Base-by-base conservation (phyloP, 2,888 invertebrate genomes). In the Dorcus hopei region DNA sequence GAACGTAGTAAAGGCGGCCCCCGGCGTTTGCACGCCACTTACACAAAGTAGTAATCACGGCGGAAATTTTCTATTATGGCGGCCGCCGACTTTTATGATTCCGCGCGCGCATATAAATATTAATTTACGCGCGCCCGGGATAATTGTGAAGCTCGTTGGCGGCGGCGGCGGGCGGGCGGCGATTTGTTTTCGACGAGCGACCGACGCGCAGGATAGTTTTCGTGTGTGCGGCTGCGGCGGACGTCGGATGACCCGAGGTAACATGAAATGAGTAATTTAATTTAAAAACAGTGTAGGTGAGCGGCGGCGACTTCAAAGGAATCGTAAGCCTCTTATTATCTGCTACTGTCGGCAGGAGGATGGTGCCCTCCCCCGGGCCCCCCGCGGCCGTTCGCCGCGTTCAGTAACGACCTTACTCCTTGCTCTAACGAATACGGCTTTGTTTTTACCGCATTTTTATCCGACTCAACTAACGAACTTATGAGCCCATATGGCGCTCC, bases 261-360 rank as follows among this genome's bases (percentile, higher is more conserved):
- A 72, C 67, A 70, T 68, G 71, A 73, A 74, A 75, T 73, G 73
- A 72, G 74, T 75, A 75, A 75, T 74, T 74, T 75, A 74, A 74
- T 75, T 76, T 75, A 74, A 75, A 74, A 74, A 75, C 74, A 75
- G 75, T 74, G 74, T 76, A 76, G 76, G 74, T 75, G 75, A 72
- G 66, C 66, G 71, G 68, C 59, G 75, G 75, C 73, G 71, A 71
- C 73, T 70, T 74, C 76, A 77, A 77, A 76, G 74, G 68, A 63
- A 67, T 70, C 45, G 50, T 72, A 73, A 74, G 73, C 72, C 77
- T 75, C 76, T 77, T 75, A 77, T 77, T 77, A 77, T 76, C 76
- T 73, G 77, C 77, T 77, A 77, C 77, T 77, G 77, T 75, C 74
- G 75, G 76, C 74, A 70, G 68, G 70, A 70, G 67, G 70, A 55